Evolutionary conservation across 2,888 invertebrate genomes (phyloP).

Genomic region (Eulithis prunata): DNA sequence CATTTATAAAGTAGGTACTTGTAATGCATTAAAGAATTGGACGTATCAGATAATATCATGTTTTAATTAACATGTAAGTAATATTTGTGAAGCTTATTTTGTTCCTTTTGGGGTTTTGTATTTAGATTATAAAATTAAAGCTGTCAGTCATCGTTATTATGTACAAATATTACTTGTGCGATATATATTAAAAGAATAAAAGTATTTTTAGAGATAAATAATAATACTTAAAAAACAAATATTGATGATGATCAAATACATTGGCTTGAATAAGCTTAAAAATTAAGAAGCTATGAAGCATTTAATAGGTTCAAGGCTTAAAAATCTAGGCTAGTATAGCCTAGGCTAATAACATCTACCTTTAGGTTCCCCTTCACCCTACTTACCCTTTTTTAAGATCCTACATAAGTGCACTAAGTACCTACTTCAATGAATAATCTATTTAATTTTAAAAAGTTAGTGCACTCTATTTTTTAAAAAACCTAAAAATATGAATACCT

Average conservation of each 20-base stretch:
- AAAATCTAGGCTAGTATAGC: constrained; percentile 7
- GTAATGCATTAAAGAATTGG: constrained; percentile 39
- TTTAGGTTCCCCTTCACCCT: constrained; percentile 15
- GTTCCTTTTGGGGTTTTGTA: constrained; percentile 24
- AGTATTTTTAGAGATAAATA: background rate
- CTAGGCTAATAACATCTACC: constrained; percentile 13
- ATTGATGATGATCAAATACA: no score
- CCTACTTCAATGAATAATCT: background rate
- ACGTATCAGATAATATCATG: constrained; percentile 37
- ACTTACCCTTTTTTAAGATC: constrained; percentile 29
- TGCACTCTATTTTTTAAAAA: constrained; percentile 22
- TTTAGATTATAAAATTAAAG: constrained; percentile 7
- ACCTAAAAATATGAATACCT: constrained; percentile 3
- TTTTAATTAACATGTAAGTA: constrained; percentile 10
- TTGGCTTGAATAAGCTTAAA: background rate
- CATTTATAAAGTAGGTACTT: constrained; percentile 29
- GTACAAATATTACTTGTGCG: constrained; percentile 15
- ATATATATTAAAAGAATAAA: background rate
- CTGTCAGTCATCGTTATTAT: constrained; percentile 4
- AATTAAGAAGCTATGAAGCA: constrained; percentile 6
- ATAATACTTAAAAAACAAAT: no score
- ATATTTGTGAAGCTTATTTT: constrained; percentile 8
- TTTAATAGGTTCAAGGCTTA: constrained; percentile 8
- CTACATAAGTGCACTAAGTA: constrained; percentile 23
- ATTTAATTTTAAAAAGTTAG: constrained; percentile 5